Evolutionary conservation across 2,797 vertebrate species (phyloP).

Genomic region (Anniella stebbinsi): DNA sequence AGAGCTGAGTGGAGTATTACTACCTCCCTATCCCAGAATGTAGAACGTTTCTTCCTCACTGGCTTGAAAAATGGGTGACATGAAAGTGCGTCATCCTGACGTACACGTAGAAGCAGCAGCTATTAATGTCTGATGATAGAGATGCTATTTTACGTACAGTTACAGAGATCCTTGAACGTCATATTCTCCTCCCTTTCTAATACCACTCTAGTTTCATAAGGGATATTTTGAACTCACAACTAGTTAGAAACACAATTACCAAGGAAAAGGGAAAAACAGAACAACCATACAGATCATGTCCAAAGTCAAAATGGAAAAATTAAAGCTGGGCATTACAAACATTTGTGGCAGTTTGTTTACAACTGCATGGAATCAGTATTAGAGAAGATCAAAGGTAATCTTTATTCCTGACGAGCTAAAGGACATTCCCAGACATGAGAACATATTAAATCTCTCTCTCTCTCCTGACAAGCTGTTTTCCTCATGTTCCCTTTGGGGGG

Average conservation of each 20-base stretch:
- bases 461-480: constrained; percentile 77
- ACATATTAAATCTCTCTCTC: constrained; percentile 63
- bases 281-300: too few species aligned
- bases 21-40: background rate
- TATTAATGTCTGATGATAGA: background rate
- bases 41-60: background rate
- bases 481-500: constrained; percentile 73
- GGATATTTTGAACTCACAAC: constrained; percentile 70
- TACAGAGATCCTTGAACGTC: constrained; percentile 18
- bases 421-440: constrained; percentile 78
- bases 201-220: constrained; percentile 54
- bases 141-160: too few species aligned
- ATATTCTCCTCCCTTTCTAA: constrained; percentile 55
- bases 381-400: constrained; percentile 62
- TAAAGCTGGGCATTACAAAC: background rate
- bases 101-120: background rate
- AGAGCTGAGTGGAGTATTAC: too few species aligned
- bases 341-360: constrained; percentile 53
- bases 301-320: background rate
- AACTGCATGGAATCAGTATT: constrained; percentile 74
- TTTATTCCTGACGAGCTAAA: constrained; percentile 74
- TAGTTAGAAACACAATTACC: constrained; percentile 74
- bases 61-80: background rate
- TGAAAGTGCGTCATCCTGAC: background rate
- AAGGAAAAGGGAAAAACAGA: background rate